These are phyloP conservation scores for Rhynchotus rufescens DNA, from an alignment of 2,797 vertebrate species.

Conservation along the genomic window DNA sequence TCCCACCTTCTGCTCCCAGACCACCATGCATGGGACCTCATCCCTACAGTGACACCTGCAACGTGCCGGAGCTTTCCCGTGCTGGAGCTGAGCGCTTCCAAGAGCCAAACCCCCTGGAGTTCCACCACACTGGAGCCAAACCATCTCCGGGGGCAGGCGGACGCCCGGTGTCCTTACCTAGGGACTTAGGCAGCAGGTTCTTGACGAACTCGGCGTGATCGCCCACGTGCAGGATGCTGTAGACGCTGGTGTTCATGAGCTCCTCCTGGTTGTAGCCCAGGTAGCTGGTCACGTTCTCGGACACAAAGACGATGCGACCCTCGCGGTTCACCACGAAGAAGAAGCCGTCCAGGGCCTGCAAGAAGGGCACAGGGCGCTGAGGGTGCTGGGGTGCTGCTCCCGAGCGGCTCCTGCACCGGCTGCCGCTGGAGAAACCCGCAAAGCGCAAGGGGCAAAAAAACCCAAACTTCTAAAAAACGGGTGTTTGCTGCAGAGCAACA, in stretches of 20 bases:
- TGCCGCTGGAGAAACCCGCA: no score
- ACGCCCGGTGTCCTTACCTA: conserved; percentile 81
- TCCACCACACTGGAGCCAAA: not conserved
- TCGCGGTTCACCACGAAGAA: conserved; percentile 97
- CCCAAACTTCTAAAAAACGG: not conserved
- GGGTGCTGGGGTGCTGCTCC: not conserved
- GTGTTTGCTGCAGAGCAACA: not conserved
- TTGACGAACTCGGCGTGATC: conserved; percentile 96
- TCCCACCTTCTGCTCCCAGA: not conserved
- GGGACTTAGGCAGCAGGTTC: conserved; percentile 93
- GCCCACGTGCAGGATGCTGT: conserved; percentile 95
- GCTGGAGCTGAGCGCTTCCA: not conserved
- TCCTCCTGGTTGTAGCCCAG: conserved; percentile 94
- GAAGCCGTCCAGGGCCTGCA: conserved; percentile 92
- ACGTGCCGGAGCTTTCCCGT: no score
- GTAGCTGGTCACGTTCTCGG: conserved; percentile 93
- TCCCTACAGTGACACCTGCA: not conserved
- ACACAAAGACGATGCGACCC: conserved; percentile 94
- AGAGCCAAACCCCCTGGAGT: not conserved
- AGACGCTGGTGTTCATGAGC: conserved; percentile 95
- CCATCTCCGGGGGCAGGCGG: not conserved
- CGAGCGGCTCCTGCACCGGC: not conserved
- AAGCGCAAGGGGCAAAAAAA: no score
- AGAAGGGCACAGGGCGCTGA: not conserved
- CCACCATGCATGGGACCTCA: not conserved